These are phyloP conservation scores for Drosophila rhopaloa DNA, from an alignment of 1,140 invertebrate species.

Conservation along the genomic window DNA sequence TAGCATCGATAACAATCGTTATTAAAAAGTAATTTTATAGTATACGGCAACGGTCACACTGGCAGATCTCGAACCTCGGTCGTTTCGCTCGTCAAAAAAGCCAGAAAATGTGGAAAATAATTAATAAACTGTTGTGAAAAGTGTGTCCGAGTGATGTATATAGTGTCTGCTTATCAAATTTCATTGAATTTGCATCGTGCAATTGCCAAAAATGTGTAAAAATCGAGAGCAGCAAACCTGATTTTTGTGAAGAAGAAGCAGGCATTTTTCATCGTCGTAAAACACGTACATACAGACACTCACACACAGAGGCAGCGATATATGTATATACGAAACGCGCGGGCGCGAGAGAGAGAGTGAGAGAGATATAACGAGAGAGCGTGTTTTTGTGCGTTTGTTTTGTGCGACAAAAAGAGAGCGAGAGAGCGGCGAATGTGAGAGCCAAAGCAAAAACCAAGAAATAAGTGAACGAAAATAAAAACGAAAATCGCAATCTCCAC, in stretches of 20 bases:
- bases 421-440: constrained; percentile 73
- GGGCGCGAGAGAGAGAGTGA: constrained; percentile 61
- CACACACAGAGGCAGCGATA: constrained; percentile 25
- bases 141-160: constrained; percentile 28
- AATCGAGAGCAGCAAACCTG: constrained; percentile 65
- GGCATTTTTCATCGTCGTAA: constrained; percentile 78
- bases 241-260: constrained; percentile 69
- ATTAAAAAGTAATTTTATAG: too few relatives aligned
- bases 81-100: constrained; percentile 43
- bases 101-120: constrained; percentile 63
- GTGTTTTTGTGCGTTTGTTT: constrained; percentile 62
- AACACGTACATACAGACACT: constrained; percentile 65
- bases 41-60: too few relatives aligned
- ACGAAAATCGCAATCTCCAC: constrained; percentile 65
- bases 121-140: constrained; percentile 58
- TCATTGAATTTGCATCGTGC: constrained; percentile 15
- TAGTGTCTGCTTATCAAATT: constrained; percentile 35
- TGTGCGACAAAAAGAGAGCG: constrained; percentile 31
- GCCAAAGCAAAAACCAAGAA: constrained; percentile 81
- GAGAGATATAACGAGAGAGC: constrained; percentile 28
- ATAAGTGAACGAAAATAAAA: constrained; percentile 82
- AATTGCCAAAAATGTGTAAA: constrained; percentile 45
- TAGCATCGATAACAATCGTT: too few relatives aligned
- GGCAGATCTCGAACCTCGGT: neutral
- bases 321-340: constrained; percentile 64